phyloP scores from a whole-genome alignment of 2,888 invertebrate species.

The Schizotus pectinicornis region DNA sequence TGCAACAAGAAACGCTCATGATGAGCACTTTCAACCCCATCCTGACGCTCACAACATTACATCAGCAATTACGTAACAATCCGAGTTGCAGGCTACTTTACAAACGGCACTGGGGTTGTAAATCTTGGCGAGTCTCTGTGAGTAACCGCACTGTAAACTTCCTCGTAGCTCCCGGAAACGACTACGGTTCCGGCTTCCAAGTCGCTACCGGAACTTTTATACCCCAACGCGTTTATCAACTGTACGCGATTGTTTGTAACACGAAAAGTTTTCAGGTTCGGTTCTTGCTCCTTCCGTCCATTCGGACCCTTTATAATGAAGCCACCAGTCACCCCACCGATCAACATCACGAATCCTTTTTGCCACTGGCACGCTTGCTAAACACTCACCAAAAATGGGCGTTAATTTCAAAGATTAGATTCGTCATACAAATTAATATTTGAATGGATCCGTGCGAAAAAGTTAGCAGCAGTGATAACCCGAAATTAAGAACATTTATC shows the following conservation, averaged over 20 bases:
- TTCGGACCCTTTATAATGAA: no score
- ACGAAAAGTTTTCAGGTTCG: constrained; percentile 21
- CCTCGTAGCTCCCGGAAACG: constrained; percentile 50
- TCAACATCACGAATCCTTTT: background rate
- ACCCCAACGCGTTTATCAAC: constrained; percentile 47
- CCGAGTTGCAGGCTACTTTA: constrained; percentile 37
- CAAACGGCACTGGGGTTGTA: constrained; percentile 40
- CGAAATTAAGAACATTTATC: constrained; percentile 4
- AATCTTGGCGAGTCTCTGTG: constrained; percentile 40
- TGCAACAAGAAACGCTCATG: no score
- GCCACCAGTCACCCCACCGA: no score
- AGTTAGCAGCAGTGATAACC: background rate
- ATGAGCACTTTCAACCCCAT: background rate
- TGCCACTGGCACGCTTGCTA: no score
- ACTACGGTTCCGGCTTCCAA: constrained; percentile 48
- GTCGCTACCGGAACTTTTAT: constrained; percentile 50
- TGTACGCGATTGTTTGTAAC: constrained; percentile 29
- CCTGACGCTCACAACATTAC: constrained; percentile 14
- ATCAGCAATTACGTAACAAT: constrained; percentile 33
- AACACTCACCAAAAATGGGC: no score
- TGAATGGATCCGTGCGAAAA: background rate
- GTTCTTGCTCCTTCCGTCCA: no score
- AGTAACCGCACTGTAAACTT: constrained; percentile 47
- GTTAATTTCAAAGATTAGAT: no score
- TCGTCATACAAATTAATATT: no score